Evolutionary conservation across 2,113 vertebrate genomes (phyloP), one percentile per base, ranked within the genome.

Genomic region (Syngnathus floridae): DNA sequence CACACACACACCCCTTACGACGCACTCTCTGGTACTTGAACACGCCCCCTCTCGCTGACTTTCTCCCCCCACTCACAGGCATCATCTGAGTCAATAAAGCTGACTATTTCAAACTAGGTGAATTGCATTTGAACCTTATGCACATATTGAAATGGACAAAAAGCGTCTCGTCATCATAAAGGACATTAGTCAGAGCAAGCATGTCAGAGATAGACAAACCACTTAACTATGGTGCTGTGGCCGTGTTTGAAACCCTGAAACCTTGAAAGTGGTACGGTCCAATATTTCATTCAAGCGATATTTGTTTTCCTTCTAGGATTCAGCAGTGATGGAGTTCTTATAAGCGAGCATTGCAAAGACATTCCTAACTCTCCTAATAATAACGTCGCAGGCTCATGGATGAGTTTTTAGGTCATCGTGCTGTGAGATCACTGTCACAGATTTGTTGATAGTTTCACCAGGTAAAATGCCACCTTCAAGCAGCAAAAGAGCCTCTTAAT

Each of bases 281-380:
- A 92, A 92, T 95, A 93, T 95, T 92, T 93, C 93, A 94, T 93
- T 93, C 93, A 93, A 89, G 66, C 66, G 66, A 45, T 60, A 70
- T 69, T 77, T 90, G 67, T 70, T 90, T 66, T 26, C 21, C 65
- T 37, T 72, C 40, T 37, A 82, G 72, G 90, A 88, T 84, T 81
- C 78, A 78, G 91, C 89, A 91, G 77, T 91, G 91, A 93, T 92
- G 92, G 91, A 92, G 91, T 67, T n/a, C 22, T 48, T 4, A 1
- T 14, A 38, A 58, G 16, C 38, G 16, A 21, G n/a, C 11, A 40
- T 4, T 60, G 10, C 31, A 37, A 37, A 58, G 14, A n/a, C 10
- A 38, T 37, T 36, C 58, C 36, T n/a, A 31, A 31, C 26, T 17
- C 14, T 48, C 16, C 7, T 4, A 19, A 19, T 17, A 7, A 19